Evolutionary conservation across 2,797 vertebrate genomes (phyloP).

Genomic region (Manis crassicaudata): DNA sequence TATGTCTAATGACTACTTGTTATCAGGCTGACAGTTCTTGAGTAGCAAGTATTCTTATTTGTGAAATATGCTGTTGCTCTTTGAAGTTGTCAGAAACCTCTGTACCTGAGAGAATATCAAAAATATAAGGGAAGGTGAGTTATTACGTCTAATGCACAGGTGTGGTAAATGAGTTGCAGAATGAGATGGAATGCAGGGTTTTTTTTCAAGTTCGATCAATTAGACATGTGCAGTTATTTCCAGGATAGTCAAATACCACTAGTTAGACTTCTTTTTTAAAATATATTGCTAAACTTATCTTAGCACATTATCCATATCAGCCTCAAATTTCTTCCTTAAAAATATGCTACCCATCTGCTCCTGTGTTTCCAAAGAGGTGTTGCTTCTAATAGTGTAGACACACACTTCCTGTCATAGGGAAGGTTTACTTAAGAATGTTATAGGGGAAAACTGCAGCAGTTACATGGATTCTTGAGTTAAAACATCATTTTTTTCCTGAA

Average conservation of each 20-base stretch:
- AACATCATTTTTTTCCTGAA: not conserved
- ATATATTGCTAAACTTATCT: conserved; percentile 44
- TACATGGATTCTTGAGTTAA: not conserved
- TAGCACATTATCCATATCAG: conserved; percentile 58
- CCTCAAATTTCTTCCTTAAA: conserved; percentile 70
- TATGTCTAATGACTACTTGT: not conserved
- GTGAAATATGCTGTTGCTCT: conserved; percentile 11
- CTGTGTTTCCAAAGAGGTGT: conserved; percentile 50
- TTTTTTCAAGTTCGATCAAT: conserved; percentile 65
- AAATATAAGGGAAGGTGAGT: not conserved
- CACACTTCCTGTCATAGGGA: not conserved
- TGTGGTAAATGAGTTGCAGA: not conserved
- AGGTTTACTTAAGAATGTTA: conserved; percentile 1
- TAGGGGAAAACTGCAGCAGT: not conserved
- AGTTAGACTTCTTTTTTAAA: conserved; percentile 30
- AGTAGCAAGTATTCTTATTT: not conserved
- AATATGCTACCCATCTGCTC: conserved; percentile 72
- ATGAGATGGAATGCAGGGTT: not conserved
- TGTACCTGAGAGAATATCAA: conserved; percentile 13
- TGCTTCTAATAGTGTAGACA: conserved; percentile 53
- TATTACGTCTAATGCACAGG: not conserved
- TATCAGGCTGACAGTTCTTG: conserved; percentile 8
- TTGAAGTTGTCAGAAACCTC: conserved; percentile 57
- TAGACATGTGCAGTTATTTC: conserved; percentile 55
- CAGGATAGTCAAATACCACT: conserved; percentile 51